These are phyloP conservation scores for Onychorhynchus coronatus DNA, from an alignment of 2,113 vertebrate genomes.

Conservation along the genomic window DNA sequence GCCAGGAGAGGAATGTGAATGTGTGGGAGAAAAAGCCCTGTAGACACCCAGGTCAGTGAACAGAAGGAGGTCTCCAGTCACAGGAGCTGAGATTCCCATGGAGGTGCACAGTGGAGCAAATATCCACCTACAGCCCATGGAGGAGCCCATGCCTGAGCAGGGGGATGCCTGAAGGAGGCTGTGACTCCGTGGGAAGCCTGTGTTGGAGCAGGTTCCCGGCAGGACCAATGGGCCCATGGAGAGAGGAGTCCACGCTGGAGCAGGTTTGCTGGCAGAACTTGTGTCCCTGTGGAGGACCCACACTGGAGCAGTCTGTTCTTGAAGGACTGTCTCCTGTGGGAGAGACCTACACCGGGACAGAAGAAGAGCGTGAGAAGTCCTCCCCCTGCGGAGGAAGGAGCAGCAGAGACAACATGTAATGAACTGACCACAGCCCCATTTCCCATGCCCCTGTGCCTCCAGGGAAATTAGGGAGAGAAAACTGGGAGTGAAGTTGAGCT, in stretches of 20 bases:
- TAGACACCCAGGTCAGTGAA: background rate
- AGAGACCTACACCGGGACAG: background rate
- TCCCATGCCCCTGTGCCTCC: background rate
- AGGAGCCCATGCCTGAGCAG: background rate
- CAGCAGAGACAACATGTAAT: fast-evolving
- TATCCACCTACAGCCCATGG: background rate
- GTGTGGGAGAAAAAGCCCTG: background rate
- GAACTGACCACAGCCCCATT: background rate
- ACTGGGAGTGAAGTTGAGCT: background rate
- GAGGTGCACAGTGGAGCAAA: fast-evolving
- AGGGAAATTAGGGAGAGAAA: background rate
- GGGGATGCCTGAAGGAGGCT: background rate
- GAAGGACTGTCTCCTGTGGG: background rate
- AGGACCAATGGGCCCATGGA: too few species aligned
- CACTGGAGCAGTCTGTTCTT: background rate
- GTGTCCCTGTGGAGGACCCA: background rate
- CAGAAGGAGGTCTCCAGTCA: background rate
- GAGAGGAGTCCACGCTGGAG: too few species aligned
- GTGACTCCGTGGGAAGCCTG: background rate
- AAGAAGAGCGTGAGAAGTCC: background rate
- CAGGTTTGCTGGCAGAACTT: background rate
- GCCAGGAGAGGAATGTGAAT: background rate
- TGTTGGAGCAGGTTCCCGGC: background rate
- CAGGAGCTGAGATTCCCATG: background rate
- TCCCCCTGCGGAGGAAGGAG: background rate